Evolutionary conservation across 2,888 invertebrate genomes (phyloP).

Genomic region (Mesorhabditis sp.): DNA sequence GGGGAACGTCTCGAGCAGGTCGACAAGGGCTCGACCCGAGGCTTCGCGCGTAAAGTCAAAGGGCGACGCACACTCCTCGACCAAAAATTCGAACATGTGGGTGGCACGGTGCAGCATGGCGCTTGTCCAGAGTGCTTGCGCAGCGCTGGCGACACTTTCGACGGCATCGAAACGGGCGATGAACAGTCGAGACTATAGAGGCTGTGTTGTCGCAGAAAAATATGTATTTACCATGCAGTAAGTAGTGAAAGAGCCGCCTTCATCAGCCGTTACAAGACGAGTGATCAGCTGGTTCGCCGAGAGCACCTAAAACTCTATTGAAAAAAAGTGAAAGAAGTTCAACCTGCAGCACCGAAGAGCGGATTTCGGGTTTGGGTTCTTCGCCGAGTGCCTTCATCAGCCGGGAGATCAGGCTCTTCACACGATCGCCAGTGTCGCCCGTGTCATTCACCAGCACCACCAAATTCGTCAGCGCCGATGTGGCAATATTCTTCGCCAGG

Average conservation of each 20-base stretch:
- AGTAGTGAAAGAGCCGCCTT: constrained; percentile 17
- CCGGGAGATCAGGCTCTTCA: constrained; percentile 27
- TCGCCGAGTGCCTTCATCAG: constrained; percentile 22
- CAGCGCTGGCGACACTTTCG: constrained; percentile 22
- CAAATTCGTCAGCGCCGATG: constrained; percentile 22
- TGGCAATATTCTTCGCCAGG: neutral
- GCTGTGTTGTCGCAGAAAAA: no score
- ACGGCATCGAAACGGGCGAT: constrained; percentile 26
- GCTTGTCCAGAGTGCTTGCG: constrained; percentile 21
- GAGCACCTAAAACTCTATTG: constrained; percentile 19
- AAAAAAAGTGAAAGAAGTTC: neutral
- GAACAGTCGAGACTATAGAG: constrained; percentile 15
- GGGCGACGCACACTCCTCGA: constrained; percentile 29
- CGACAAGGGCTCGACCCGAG: constrained; percentile 76
- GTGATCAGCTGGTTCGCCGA: constrained; percentile 32
- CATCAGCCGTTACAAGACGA: constrained; percentile 26
- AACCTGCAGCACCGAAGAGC: constrained; percentile 23
- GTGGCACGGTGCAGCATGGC: constrained; percentile 10
- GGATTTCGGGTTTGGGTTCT: constrained; percentile 21
- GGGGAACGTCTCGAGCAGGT: constrained; percentile 31
- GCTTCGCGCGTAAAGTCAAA: constrained; percentile 71
- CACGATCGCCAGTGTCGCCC: constrained; percentile 27
- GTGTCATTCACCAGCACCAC: constrained; percentile 32
- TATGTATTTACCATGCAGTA: neutral
- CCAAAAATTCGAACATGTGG: neutral